A percentile compares a stretch with the other conserved stretches of the same genome.
Conservation (phyloP, 2,797 vertebrate genomes). For the Apogon talboti region DNA sequence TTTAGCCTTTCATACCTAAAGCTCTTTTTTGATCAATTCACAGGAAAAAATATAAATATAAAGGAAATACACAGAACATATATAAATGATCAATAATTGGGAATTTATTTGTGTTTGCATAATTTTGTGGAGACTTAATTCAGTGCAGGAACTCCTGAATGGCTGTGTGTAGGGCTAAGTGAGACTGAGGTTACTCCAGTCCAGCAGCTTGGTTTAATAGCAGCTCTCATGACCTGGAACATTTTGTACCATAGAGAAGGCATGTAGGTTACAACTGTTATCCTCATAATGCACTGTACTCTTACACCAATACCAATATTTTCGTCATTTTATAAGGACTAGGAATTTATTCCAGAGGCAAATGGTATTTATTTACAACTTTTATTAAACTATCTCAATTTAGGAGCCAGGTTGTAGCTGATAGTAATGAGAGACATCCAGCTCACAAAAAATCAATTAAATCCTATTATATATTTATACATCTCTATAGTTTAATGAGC, state of each 20-base stretch:
- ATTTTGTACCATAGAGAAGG: slow-evolving; percentile 67
- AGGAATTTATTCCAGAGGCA: slow-evolving; percentile 13
- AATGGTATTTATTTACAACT: slow-evolving; percentile 18
- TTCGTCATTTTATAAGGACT: slow-evolving; percentile 9
- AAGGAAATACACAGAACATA: too few species aligned
- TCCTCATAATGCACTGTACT: slow-evolving; percentile 29
- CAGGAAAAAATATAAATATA: too few species aligned
- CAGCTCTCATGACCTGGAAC: slow-evolving; percentile 77
- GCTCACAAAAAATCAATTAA: too few species aligned
- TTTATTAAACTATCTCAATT: neutral
- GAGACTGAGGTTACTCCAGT: slow-evolving; percentile 65
- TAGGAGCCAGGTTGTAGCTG: too few species aligned
- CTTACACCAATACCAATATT: slow-evolving; percentile 7
- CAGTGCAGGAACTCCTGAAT: slow-evolving; percentile 14
- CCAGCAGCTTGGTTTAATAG: slow-evolving; percentile 64
- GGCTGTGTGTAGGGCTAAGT: slow-evolving; percentile 25
- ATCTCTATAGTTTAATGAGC: too few species aligned
- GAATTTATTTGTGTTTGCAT: neutral
- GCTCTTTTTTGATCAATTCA: too few species aligned
- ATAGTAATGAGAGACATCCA: too few species aligned
- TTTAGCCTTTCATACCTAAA: too few species aligned
- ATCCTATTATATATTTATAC: too few species aligned
- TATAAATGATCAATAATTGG: too few species aligned
- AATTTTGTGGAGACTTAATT: slow-evolving; percentile 29
- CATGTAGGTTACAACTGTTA: slow-evolving; percentile 57